Percentiles rank a stretch among this genome's conserved stretches.
phyloP scores from a whole-genome alignment of 2,113 vertebrate genomes.

The Rhinolophus sinicus region DNA sequence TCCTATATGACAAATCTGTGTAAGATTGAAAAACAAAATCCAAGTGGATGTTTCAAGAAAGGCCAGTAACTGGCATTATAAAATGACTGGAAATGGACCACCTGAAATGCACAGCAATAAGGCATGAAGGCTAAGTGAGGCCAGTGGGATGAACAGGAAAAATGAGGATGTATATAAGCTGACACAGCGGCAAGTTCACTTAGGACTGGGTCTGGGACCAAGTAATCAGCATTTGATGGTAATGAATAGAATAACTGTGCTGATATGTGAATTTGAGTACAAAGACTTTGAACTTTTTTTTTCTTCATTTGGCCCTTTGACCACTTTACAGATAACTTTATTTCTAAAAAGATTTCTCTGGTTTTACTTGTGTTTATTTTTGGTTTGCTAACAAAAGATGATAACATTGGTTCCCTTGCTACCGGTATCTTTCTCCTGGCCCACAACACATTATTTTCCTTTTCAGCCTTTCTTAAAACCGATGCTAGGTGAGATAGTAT shows the following conservation, averaged over 20 bases:
- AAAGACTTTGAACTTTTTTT: neutral
- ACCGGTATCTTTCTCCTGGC: neutral
- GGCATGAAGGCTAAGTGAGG: neutral
- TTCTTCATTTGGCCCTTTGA: neutral
- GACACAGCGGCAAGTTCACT: too few relatives aligned
- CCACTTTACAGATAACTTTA: neutral
- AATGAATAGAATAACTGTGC: neutral
- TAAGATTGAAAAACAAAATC: neutral
- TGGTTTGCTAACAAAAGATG: neutral
- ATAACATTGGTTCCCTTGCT: neutral
- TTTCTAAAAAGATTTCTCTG: neutral
- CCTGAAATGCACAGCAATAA: neutral
- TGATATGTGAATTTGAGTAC: neutral
- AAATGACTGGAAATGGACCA: neutral
- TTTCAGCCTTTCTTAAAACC: neutral
- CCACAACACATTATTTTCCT: neutral
- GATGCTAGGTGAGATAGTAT: neutral
- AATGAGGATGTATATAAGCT: rapidly evolving
- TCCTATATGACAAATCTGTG: neutral
- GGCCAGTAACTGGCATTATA: neutral
- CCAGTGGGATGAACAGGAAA: neutral
- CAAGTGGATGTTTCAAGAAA: neutral
- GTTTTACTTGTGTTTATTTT: neutral
- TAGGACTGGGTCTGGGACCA: neutral
- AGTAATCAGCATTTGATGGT: neutral